Evolutionary conservation across 2,888 invertebrate species (phyloP), one percentile per base, ranked within the genome.

Genomic region (Empis livida): DNA sequence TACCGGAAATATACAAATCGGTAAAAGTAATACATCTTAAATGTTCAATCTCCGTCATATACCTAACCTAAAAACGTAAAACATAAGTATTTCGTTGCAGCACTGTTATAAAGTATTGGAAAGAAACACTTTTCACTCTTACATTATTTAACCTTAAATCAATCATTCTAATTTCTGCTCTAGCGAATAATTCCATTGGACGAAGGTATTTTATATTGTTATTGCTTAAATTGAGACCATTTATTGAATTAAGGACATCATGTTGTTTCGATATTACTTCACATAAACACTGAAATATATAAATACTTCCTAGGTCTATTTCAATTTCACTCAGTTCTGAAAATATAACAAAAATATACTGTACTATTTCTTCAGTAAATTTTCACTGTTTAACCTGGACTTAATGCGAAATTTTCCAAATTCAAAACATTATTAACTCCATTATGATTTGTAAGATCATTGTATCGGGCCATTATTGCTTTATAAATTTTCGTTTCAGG

Each of bases 211-310:
- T 31, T 10, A 55, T 51, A n/a, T 31, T 40, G 39, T 55, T 55
- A n/a, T 49, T 50, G 5, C 47, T 43, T 16, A 55, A 43, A 37
- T 46, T 49, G 14, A 55, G 31, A 3, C 55, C 55, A 15, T 49
- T 48, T 6, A 55, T 49, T 6, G 42, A 32, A n/a, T 52, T 48
- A 5, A 51, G n/a, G 11, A 52, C 49, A 31, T 27, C 23, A 27
- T 27, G 6, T 27, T 27, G 23, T 27, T 52, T 42, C 0, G 43
- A 32, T 14, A 53, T 39, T 3, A 43, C 41, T 14, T 50, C 45
- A 16, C 49, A 51, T 9, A 55, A 14, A 5, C 52, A 16, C 32
- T 50, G 47, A 6, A 55, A 46, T 2, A 50, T 44, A 2, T 47
- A 15, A 31, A 44, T 40, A 32, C 49, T 55, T 2, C 23, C 44